phyloP scores from a whole-genome alignment of 2,888 invertebrate genomes.

The Agonopterix arenella region DNA sequence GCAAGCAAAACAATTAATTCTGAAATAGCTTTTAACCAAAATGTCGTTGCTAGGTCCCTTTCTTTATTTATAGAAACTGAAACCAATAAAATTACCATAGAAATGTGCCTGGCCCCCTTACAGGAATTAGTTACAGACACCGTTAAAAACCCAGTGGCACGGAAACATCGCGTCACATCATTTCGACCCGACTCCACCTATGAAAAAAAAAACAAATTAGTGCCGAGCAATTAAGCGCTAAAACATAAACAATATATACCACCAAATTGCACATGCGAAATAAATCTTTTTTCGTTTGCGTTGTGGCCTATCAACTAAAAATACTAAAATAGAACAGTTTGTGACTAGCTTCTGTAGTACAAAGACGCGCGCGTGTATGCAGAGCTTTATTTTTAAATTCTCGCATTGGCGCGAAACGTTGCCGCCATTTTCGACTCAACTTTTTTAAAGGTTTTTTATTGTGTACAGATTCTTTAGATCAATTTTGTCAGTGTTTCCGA shows the following conservation, averaged over 20 bases:
- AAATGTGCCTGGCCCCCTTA: too few species aligned
- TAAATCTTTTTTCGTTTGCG: constrained; percentile 42
- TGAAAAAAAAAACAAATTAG: constrained; percentile 10
- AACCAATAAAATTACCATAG: too few species aligned
- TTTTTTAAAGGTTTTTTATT: constrained; percentile 13
- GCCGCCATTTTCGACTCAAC: constrained; percentile 11
- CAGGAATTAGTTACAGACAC: too few species aligned
- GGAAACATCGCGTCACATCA: too few species aligned
- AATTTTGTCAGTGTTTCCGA: constrained; percentile 5
- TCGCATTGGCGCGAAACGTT: constrained; percentile 35
- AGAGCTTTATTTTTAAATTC: constrained; percentile 24
- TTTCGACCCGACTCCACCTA: too few species aligned
- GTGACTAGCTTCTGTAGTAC: constrained; percentile 39
- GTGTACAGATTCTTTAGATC: not conserved
- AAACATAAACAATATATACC: constrained; percentile 24
- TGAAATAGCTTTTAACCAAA: too few species aligned
- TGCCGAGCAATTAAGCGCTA: constrained; percentile 17
- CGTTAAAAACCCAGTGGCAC: too few species aligned
- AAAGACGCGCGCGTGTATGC: constrained; percentile 35
- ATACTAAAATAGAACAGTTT: constrained; percentile 64
- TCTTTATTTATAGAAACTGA: too few species aligned
- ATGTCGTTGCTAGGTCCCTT: too few species aligned
- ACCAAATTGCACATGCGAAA: constrained; percentile 34
- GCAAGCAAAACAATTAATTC: too few species aligned
- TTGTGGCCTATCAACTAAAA: constrained; percentile 37